Evolutionary conservation across 2,797 vertebrate species (phyloP), one percentile per base, ranked within the genome.

Genomic region (Rhadinocentrus ornatus): DNA sequence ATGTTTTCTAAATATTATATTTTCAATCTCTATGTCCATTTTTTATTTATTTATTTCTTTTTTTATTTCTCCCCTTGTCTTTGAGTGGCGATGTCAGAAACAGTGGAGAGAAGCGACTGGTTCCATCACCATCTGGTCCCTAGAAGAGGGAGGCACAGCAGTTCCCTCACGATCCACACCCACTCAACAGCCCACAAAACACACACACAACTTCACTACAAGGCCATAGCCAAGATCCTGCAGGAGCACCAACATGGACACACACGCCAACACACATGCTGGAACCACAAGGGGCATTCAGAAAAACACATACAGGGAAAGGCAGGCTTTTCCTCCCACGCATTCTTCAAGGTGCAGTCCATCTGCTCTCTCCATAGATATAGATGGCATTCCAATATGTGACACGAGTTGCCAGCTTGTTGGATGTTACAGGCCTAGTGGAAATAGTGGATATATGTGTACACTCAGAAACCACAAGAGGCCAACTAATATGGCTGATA

Each of bases 81-180:
- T 57, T 73, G 62, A 63, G 74, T 58, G 67, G 67, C 76, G 71
- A 86, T 88, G 81, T 87, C 86, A 84, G 60, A 60, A 83, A 77
- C 75, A 81, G 70, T 83, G 3, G 63, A 83, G 83, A 80, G 83
- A 71, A 78, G 81, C 67, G 32, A 76, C 72, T 34, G 18, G 58
- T 71, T 76, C 74, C 62, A 41, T 77, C 84, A 79, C 92, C 88
- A 91, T 92, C 91, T 91, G 91, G 89, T 85, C 83, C 74, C 78
- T 75, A 85, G 77, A 80, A 87, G 81, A 83, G 71, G 78, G 68
- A 81, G 73, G 66, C 84, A 70, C 82, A 85, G 86, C 81, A 82
- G 75, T 72, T 72, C 71, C 72, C 57, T 70, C 86, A 81, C 64
- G 74, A 87, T 73, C 68, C 73, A 87, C 85, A 50, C 88, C 79